Evolutionary conservation across 2,113 vertebrate species (phyloP).

Genomic region (Gallinago jamesoni): DNA sequence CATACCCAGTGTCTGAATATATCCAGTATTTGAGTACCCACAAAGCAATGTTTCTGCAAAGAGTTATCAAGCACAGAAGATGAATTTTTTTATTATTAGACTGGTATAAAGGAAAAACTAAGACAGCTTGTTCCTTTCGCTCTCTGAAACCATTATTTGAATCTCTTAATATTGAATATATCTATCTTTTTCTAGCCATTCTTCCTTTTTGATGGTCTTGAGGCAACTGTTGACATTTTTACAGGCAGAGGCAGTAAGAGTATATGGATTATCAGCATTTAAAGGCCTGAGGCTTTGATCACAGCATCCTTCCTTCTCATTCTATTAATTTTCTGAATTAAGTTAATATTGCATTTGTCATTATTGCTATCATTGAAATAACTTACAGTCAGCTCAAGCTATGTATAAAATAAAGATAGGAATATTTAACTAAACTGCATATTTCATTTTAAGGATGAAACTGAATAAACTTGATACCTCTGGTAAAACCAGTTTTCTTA

Average conservation of each 20-base stretch:
- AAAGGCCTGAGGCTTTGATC: constrained; percentile 63
- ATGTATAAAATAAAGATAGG: neutral
- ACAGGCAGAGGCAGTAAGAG: neutral
- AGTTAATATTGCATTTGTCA: constrained; percentile 52
- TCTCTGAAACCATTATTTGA: neutral
- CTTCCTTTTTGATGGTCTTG: neutral
- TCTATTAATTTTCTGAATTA: constrained; percentile 69
- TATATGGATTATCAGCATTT: constrained; percentile 51
- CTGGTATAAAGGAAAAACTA: neutral
- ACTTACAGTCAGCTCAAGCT: neutral
- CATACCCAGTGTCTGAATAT: neutral
- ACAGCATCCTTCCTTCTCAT: constrained; percentile 46
- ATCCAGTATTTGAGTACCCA: neutral
- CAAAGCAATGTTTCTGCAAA: constrained; percentile 35
- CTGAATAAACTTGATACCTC: constrained; percentile 25
- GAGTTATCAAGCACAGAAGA: neutral
- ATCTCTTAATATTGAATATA: neutral
- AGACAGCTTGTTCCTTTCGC: neutral
- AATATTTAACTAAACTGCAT: neutral
- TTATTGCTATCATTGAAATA: constrained; percentile 17
- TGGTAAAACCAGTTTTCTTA: constrained; percentile 42
- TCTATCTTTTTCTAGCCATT: neutral
- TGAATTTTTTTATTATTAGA: neutral
- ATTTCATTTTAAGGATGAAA: constrained; percentile 36
- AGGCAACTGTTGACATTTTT: neutral